phyloP scores from a whole-genome alignment of 1,140 invertebrate species.

The Drosophila serrata region DNA sequence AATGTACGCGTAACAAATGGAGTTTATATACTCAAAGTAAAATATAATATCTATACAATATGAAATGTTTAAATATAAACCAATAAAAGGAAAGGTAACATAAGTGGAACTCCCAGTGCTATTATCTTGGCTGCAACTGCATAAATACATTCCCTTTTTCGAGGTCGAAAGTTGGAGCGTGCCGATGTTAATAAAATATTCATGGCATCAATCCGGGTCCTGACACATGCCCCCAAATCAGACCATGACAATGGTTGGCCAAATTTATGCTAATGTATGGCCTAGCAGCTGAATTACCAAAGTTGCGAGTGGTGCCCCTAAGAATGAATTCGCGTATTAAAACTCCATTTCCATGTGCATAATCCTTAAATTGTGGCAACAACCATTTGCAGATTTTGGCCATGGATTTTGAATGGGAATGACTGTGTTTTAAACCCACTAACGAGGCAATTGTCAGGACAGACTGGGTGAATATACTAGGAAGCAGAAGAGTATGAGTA shows the following conservation, averaged over 20 bases:
- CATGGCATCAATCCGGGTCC: constrained; percentile 59
- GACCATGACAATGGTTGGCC: constrained; percentile 38
- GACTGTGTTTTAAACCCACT: constrained; percentile 55
- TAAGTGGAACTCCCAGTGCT: not conserved
- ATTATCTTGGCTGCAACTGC: constrained; percentile 8
- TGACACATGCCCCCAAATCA: constrained; percentile 48
- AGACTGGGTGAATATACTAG: not conserved
- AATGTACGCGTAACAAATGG: not conserved
- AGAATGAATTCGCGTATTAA: constrained; percentile 44
- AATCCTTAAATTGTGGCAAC: constrained; percentile 43
- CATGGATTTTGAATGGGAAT: constrained; percentile 16
- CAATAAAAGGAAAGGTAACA: no score
- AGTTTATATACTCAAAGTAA: not conserved
- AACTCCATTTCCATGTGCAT: constrained; percentile 31
- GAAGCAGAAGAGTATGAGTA: not conserved
- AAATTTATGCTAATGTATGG: constrained; percentile 53
- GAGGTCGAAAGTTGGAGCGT: constrained; percentile 52
- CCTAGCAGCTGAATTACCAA: constrained; percentile 40
- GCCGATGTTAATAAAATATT: constrained; percentile 68
- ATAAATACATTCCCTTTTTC: constrained; percentile 3
- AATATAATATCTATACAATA: not conserved
- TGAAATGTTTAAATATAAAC: not conserved
- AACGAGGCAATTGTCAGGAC: constrained; percentile 67
- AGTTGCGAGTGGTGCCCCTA: constrained; percentile 25
- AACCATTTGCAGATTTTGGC: constrained; percentile 26